Base-by-base conservation (phyloP, 2,797 vertebrate species). In the Alosa sapidissima region DNA sequence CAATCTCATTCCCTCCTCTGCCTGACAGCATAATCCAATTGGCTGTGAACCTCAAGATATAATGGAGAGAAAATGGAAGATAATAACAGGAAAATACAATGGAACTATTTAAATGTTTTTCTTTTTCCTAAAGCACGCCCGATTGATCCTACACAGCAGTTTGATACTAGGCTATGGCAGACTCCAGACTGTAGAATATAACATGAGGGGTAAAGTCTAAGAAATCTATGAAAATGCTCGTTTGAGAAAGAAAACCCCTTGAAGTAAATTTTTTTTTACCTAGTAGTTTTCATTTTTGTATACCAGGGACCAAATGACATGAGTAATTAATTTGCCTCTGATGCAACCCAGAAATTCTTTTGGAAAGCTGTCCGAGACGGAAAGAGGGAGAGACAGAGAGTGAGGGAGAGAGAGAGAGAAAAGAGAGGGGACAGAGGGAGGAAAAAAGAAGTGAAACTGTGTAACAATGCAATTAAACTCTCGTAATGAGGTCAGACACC, bases 391-490 rank as follows among this genome's bases (percentile, higher is more conserved):
- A 96, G 94, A 94, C 94, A 96, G 95, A 96, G 95, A 95, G 95
- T 95, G 94, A 93, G 94, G 95, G 95, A 96, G 95, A 96, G 95
- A 95, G 95, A 95, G 95, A 94, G 93, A 78, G 60, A 96, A 96
- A 96, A 96, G 96, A 96, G 96, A 96, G 84, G 83, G 83, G 82
- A 96, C 95, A 96, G 94, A 95, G 95, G 96, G 95, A 96, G 96
- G 95, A 95, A 96, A 95, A 96, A 96, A 96, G 95, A 96, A 96
- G 96, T 95, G 96, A 97, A 97, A 96, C 96, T 97, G 96, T 97
- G 97, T 97, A 97, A 97, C 96, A 96, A 97, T 97, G 95, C 97
- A 99, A 98, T 98, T 99, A 98, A 98, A 98, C 97, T 96, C 96
- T 96, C 95, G 96, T 99, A 98, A 99, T 98, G 97, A 99, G 97